Evolutionary conservation across 2,113 vertebrate genomes (phyloP).

Genomic region (Macroglossus sobrinus): DNA sequence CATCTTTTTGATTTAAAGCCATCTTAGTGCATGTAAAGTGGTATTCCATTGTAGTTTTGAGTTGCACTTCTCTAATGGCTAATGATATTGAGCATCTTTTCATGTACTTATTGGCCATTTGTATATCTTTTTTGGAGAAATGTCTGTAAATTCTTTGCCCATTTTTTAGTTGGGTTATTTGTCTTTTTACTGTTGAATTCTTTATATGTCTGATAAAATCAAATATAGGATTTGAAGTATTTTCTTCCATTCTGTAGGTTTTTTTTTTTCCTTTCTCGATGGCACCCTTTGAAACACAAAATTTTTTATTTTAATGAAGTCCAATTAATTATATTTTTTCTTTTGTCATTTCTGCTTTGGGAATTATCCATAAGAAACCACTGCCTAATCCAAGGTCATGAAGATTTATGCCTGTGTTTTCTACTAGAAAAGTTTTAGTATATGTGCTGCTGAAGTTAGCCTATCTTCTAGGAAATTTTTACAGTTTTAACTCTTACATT

Average conservation of each 20-base stretch:
- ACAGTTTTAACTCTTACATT: background rate
- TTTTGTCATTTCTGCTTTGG: background rate
- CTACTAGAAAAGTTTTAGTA: background rate
- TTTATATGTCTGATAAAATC: background rate
- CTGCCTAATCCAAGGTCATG: background rate
- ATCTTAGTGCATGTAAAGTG: background rate
- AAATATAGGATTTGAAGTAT: background rate
- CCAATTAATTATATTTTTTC: background rate
- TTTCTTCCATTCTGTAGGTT: background rate
- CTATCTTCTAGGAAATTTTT: background rate
- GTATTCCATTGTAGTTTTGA: background rate
- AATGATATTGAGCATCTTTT: background rate
- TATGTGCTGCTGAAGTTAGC: background rate
- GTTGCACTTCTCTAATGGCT: background rate
- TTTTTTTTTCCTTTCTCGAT: background rate
- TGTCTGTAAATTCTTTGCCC: background rate
- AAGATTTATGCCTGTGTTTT: background rate
- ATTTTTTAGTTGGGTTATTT: background rate
- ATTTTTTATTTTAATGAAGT: slow-evolving; percentile 4
- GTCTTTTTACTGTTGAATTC: background rate
- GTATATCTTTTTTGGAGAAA: background rate
- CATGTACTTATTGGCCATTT: background rate
- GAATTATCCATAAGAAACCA: background rate
- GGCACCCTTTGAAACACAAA: background rate
- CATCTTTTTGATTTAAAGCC: background rate